Percentiles rank a stretch among this genome's conserved stretches.
These are phyloP conservation scores for Protonibea diacanthus DNA, from an alignment of 2,797 vertebrate species.

Conservation along the genomic window DNA sequence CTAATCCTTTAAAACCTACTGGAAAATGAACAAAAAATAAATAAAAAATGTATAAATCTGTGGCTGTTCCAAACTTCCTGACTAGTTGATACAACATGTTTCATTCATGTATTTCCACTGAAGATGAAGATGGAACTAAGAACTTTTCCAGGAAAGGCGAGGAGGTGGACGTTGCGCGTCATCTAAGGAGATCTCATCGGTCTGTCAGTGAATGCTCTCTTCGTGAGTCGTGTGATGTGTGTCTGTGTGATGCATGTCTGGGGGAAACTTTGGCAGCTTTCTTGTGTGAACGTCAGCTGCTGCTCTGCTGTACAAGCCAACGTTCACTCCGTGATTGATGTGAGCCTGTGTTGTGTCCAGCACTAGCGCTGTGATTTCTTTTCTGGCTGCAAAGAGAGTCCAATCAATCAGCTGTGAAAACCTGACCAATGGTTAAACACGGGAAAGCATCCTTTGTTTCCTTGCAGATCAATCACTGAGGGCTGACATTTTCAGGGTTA, in stretches of 20 bases:
- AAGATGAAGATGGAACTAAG: not conserved
- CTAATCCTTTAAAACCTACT: no score
- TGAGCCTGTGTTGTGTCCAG: conserved; percentile 59
- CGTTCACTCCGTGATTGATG: conserved; percentile 79
- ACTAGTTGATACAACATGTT: no score
- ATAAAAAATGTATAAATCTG: no score
- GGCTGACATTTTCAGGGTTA: conserved; percentile 51
- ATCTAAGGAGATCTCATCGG: conserved; percentile 54
- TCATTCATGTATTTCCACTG: not conserved
- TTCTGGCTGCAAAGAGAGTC: conserved; percentile 67
- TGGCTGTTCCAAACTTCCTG: no score
- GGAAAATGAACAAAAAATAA: no score
- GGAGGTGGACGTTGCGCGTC: conserved; percentile 40
- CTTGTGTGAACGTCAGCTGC: conserved; percentile 74
- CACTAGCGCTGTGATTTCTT: conserved; percentile 65
- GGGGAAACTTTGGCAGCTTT: conserved; percentile 63
- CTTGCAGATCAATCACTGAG: conserved; percentile 70
- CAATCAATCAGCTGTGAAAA: conserved; percentile 80
- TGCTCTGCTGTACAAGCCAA: conserved; percentile 60
- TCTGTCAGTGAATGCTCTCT: conserved; percentile 45
- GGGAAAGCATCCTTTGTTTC: conserved; percentile 74
- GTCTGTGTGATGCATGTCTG: conserved; percentile 49
- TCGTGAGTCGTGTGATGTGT: conserved; percentile 47
- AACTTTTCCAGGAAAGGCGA: conserved; percentile 2
- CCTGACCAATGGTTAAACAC: conserved; percentile 73